Conservation (phyloP, 2,888 invertebrate genomes). For the Scaptodrosophila latifasciaeformis region DNA sequence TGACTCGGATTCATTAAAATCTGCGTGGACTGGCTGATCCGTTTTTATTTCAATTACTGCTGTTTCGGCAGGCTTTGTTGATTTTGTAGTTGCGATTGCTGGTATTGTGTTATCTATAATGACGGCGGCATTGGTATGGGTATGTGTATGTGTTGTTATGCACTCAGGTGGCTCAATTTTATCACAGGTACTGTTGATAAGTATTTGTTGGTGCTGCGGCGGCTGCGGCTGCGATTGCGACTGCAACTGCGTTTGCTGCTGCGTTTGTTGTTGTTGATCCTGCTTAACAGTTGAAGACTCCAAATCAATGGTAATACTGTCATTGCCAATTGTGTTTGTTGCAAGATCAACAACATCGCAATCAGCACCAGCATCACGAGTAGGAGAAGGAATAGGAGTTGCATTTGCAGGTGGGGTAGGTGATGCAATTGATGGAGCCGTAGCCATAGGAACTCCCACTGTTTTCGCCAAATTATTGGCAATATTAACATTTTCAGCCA, state of each 20-base stretch:
- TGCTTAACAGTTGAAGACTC: background rate
- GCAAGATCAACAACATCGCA: slow-evolving; percentile 34
- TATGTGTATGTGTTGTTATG: too few species aligned
- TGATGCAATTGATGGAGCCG: too few species aligned
- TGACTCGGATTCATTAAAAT: slow-evolving; percentile 87
- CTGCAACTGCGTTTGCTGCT: slow-evolving; percentile 1
- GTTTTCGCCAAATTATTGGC: too few species aligned
- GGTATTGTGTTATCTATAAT: slow-evolving; percentile 3
- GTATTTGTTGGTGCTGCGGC: slow-evolving; percentile 37
- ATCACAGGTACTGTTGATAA: slow-evolving; percentile 74
- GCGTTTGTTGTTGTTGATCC: slow-evolving; percentile 2
- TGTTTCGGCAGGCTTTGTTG: slow-evolving; percentile 14
- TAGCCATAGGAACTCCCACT: too few species aligned
- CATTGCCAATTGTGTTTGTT: slow-evolving; percentile 27
- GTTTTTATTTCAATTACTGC: background rate
- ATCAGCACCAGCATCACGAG: slow-evolving; percentile 24
- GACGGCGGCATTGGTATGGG: slow-evolving; percentile 14
- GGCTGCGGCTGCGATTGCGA: slow-evolving; percentile 8
- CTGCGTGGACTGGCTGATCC: slow-evolving; percentile 79
- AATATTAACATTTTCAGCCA: slow-evolving; percentile 45
- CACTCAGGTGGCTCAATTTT: slow-evolving; percentile 58
- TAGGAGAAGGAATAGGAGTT: too few species aligned
- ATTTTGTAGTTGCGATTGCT: slow-evolving; percentile 17
- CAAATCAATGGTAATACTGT: slow-evolving; percentile 18
- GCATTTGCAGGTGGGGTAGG: too few species aligned